Evolutionary conservation across 2,113 vertebrate species (phyloP).

Genomic region (Dipodomys merriami): DNA sequence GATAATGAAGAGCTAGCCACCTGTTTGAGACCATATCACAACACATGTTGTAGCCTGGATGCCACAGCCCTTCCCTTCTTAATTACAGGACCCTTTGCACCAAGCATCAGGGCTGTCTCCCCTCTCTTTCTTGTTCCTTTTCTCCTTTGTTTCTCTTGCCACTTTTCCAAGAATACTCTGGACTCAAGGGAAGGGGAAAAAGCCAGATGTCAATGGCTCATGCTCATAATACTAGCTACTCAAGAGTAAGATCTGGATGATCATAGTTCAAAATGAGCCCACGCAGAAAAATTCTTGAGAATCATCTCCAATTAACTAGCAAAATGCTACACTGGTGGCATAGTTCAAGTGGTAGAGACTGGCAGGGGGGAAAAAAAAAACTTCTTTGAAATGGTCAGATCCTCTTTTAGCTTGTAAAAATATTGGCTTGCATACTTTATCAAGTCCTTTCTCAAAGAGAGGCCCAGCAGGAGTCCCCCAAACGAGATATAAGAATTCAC

Average conservation of each 20-base stretch:
- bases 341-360: background rate
- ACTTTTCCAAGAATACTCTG: background rate
- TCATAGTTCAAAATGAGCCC: too few relatives aligned
- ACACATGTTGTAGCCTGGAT: fast-evolving
- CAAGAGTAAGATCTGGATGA: too few relatives aligned
- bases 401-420: background rate
- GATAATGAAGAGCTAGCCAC: background rate
- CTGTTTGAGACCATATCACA: fast-evolving
- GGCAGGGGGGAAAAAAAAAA: background rate
- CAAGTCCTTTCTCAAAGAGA: background rate
- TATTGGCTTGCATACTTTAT: background rate
- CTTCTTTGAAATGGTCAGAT: background rate
- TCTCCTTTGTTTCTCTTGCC: background rate
- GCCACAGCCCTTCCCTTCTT: background rate
- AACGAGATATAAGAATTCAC: too few relatives aligned
- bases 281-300: too few relatives aligned
- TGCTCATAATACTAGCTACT: too few relatives aligned
- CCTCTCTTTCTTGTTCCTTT: background rate
- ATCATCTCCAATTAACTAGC: too few relatives aligned
- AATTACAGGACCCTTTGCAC: background rate
- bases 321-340: background rate
- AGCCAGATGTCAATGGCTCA: too few relatives aligned
- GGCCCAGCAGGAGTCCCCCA: background rate
- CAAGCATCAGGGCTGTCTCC: background rate
- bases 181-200: too few relatives aligned